These are phyloP conservation scores for Myripristis jacobus DNA, from an alignment of 2,797 vertebrate genomes.

Conservation along the genomic window DNA sequence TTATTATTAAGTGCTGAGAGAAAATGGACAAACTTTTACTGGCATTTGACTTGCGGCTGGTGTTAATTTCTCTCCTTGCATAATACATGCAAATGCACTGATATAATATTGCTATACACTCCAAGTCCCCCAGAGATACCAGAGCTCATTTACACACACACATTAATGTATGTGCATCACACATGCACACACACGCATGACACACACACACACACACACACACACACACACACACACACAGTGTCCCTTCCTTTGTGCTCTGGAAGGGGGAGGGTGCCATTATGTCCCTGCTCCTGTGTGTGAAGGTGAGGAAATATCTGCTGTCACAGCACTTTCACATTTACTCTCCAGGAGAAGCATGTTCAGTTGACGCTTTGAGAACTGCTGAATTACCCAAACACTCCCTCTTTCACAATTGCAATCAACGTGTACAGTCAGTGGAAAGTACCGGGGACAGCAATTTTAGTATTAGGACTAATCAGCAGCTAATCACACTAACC, in stretches of 20 bases:
- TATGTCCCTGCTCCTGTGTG: slow-evolving; percentile 26
- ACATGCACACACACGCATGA: too few relatives aligned
- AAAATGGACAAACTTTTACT: neutral
- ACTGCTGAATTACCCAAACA: slow-evolving; percentile 57
- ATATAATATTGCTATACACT: slow-evolving; percentile 7
- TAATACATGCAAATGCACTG: neutral
- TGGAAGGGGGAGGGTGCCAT: neutral
- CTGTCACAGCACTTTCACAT: slow-evolving; percentile 49
- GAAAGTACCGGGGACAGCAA: slow-evolving; percentile 26
- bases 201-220: neutral
- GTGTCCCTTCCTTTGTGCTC: slow-evolving; percentile 4
- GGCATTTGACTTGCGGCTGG: neutral
- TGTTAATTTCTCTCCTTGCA: neutral
- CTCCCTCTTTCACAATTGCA: slow-evolving; percentile 37
- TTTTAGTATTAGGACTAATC: slow-evolving; percentile 52
- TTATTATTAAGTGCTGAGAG: too few relatives aligned
- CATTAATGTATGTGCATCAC: too few relatives aligned
- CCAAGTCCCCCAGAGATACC: neutral
- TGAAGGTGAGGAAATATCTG: slow-evolving; percentile 61
- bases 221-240: slow-evolving; percentile 22
- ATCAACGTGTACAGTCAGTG: slow-evolving; percentile 3
- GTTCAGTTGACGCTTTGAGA: slow-evolving; percentile 24
- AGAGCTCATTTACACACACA: neutral
- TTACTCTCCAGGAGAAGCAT: slow-evolving; percentile 12
- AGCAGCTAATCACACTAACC: slow-evolving; percentile 29